These are phyloP conservation scores for Eumacrocentrus americanus DNA, from an alignment of 2,888 invertebrate genomes.

Conservation along the genomic window DNA sequence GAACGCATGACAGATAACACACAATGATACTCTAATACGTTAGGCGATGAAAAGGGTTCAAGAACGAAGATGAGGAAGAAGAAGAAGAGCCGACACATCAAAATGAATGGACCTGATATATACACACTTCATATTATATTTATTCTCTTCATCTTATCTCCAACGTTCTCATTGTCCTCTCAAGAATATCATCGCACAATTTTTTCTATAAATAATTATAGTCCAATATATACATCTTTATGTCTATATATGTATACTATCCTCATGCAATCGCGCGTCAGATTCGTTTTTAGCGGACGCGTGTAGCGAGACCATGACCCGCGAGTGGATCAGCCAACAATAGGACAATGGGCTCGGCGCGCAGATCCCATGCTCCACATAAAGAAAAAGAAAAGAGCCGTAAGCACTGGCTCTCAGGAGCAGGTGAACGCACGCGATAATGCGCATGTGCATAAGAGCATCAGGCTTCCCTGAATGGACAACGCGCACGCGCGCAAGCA, in stretches of 20 bases:
- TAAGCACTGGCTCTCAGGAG: background rate
- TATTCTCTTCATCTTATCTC: conserved; percentile 2
- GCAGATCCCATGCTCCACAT: conserved; percentile 58
- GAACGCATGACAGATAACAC: conserved; percentile 55
- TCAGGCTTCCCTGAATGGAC: conserved; percentile 30
- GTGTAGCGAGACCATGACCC: conserved; percentile 30
- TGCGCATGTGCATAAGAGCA: conserved; percentile 19
- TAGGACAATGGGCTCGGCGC: conserved; percentile 52
- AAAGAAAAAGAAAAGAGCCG: conserved; percentile 32
- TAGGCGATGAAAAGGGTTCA: conserved; percentile 47
- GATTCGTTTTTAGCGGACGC: no score
- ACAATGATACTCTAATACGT: conserved; percentile 58
- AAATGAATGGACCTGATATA: background rate
- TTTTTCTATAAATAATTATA: conserved; percentile 1
- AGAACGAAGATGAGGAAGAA: background rate
- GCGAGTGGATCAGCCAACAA: conserved; percentile 43
- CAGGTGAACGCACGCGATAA: conserved; percentile 29
- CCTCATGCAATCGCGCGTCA: conserved; percentile 1
- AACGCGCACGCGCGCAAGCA: conserved; percentile 26
- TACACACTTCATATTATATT: conserved; percentile 9
- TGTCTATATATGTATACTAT: background rate
- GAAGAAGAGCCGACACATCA: conserved; percentile 40
- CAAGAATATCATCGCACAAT: conserved; percentile 1
- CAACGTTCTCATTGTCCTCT: conserved; percentile 1
- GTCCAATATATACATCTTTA: background rate